phyloP scores from a whole-genome alignment of 1,140 invertebrate species.

The Tetramorium simillimum region DNA sequence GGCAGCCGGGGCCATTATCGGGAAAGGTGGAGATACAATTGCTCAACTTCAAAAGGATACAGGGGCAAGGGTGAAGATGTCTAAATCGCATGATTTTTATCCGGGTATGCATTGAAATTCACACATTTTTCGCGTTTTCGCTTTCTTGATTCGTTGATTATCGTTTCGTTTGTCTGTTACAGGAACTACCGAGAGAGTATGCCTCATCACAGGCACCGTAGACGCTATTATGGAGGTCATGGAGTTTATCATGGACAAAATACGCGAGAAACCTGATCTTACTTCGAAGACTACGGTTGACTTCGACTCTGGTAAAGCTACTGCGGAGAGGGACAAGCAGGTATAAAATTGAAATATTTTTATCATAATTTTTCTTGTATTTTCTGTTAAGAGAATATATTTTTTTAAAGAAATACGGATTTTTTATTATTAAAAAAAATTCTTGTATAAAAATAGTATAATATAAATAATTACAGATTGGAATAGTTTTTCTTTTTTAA shows the following conservation, averaged over 20 bases:
- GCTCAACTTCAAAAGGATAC: conserved; percentile 98
- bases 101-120: conserved; percentile 89
- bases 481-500: not conserved
- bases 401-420: not conserved
- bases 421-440: not conserved
- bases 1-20: conserved; percentile 98
- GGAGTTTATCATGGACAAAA: conserved; percentile 99
- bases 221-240: conserved; percentile 97
- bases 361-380: not conserved
- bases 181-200: conserved; percentile 99
- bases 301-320: conserved; percentile 89
- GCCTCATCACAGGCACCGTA: conserved; percentile 97
- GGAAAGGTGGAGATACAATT: conserved; percentile 98
- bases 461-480: not conserved
- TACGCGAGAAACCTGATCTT: conserved; percentile 98
- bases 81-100: conserved; percentile 99
- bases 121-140: not conserved
- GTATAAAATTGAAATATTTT: conserved; percentile 72
- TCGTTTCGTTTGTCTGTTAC: conserved; percentile 68
- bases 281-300: conserved; percentile 91
- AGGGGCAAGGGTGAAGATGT: conserved; percentile 98
- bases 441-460: not conserved
- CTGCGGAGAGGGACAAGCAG: conserved; percentile 93
- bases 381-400: not conserved
- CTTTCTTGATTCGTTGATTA: not conserved